Evolutionary conservation across 2,113 vertebrate species (phyloP), one percentile per base, ranked within the genome.

Genomic region (Erythrocercus mccallii): DNA sequence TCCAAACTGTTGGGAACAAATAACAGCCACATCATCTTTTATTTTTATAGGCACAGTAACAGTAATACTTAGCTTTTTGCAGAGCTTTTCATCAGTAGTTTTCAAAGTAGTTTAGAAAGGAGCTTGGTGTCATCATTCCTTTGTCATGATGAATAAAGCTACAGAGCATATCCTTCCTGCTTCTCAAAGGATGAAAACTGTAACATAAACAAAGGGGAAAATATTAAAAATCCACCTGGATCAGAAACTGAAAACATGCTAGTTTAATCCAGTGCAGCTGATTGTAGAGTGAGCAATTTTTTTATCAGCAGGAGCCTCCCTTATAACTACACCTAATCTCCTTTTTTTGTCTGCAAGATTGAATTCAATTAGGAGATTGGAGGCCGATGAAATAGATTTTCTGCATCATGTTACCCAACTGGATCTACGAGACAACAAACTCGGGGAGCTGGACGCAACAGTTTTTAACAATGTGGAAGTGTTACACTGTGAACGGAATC

Each of bases 401-500:
- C 98, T 99, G 65, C 98, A 98, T 61, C 99, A 99, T 2, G 97
- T 99, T 96, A 99, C 99, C 45, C 99, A 99, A 14, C 96, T 99
- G 90, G 99, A 99, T 61, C 96, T 99, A 68, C 98, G 99, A 81
- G 99, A 99, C 96, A 99, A 99, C 97, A 97, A 98, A 88, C 98
- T 99, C 60, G 97, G 81, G 15, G 98, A 98, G 35, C 98, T 99
- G 81, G 99, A 99, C 11, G 98, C 98, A 40, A 98, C 98, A 4
- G 88, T 99, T 90, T 99, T 99, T 96, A 99, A 98, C 90, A 98
- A 98, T 0, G 98, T 99, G n/a, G 99, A 99, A 96, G 98, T 99
- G 88, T 97, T 99, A 30, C 99, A 99, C 98, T 99, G 99, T 92
- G 99, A 99, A 96, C 98, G 99, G 94, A 99, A 99, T 95, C 97